Evolutionary conservation across 2,888 invertebrate species (phyloP).

Genomic region (Halocaridina rubra): DNA sequence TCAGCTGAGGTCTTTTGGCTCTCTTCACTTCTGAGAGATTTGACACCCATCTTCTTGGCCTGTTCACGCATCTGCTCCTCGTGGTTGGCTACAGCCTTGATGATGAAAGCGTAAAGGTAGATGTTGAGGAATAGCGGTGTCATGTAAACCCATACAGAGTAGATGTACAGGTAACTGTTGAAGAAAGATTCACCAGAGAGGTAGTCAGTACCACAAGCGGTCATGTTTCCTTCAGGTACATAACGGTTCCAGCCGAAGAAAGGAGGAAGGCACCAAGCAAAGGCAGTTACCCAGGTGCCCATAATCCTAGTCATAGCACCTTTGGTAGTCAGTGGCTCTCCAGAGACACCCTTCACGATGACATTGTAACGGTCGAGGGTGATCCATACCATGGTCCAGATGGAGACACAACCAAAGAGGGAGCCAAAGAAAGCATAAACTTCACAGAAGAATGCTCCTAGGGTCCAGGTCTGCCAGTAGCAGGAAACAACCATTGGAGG

Average conservation of each 20-base stretch:
- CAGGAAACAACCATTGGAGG: conserved; percentile 68
- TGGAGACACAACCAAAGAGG: conserved; percentile 67
- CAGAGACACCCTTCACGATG: conserved; percentile 57
- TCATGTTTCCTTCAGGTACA: not conserved
- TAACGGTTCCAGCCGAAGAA: not conserved
- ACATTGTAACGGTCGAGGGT: conserved; percentile 48
- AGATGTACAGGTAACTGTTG: not conserved
- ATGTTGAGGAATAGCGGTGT: not conserved
- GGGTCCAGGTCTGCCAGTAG: conserved; percentile 65
- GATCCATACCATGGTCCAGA: not conserved
- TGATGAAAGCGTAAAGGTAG: not conserved
- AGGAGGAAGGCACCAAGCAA: not conserved
- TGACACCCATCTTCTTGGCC: not conserved
- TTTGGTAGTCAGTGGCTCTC: not conserved
- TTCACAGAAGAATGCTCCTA: conserved; percentile 67
- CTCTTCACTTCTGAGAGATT: not conserved
- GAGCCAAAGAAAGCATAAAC: conserved; percentile 69
- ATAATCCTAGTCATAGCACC: not conserved
- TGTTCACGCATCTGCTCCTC: not conserved
- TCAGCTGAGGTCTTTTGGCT: not conserved
- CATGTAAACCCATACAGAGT: not conserved
- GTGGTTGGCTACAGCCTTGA: not conserved
- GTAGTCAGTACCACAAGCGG: not conserved
- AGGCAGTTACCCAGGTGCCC: not conserved
- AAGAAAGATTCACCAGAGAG: not conserved